Evolutionary conservation across 2,797 vertebrate species (phyloP).

Genomic region (Rhinoraja longicauda): DNA sequence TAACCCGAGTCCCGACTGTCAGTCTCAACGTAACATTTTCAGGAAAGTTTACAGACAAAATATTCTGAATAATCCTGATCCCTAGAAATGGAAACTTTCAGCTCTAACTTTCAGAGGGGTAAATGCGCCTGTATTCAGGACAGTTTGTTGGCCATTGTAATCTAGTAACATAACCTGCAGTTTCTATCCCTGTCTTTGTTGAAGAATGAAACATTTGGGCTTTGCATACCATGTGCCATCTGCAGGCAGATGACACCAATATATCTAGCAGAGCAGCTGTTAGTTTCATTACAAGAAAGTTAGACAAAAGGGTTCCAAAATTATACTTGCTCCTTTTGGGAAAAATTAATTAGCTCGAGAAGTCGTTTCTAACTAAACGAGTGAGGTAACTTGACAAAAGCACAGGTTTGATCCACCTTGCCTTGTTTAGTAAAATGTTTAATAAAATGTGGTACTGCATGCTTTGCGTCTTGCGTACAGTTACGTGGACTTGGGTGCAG

Average conservation of each 20-base stretch:
- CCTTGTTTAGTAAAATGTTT: background rate
- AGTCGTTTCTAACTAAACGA: background rate
- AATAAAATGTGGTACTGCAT: background rate
- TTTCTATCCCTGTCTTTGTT: background rate
- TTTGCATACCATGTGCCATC: background rate
- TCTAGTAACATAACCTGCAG: background rate
- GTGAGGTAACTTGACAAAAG: background rate
- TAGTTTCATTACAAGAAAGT: background rate
- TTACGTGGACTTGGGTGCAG: background rate
- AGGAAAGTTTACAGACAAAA: background rate
- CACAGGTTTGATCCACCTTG: background rate
- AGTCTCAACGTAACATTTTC: background rate
- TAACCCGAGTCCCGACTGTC: background rate
- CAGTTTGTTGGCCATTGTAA: background rate
- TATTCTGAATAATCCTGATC: background rate
- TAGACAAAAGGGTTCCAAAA: background rate
- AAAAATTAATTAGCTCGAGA: background rate
- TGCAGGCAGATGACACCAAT: background rate
- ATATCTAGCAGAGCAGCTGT: background rate
- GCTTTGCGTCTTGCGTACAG: background rate
- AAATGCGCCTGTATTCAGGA: background rate
- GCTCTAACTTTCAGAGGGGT: background rate
- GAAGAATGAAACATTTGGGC: background rate
- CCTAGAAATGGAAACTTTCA: background rate
- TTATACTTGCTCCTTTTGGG: background rate